Evolutionary conservation across 2,888 invertebrate genomes (phyloP), one percentile per base, ranked within the genome.

Genomic region (Oligia strigilis): DNA sequence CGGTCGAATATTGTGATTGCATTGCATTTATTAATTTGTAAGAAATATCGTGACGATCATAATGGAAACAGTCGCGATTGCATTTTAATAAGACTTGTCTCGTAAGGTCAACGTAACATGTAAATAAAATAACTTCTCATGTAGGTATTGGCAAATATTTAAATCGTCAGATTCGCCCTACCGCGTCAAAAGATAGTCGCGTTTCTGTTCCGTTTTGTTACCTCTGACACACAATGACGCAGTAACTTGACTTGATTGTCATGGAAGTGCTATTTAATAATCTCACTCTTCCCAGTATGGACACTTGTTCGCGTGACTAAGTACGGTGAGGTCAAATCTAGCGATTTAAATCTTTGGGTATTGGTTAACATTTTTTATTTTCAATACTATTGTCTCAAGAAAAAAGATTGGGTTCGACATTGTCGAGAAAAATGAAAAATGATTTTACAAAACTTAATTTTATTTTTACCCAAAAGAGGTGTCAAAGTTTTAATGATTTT

Each of bases 11-110:
- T 62, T 4, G 60, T 71, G 62, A 14, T 64, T 72, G 71, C n/a
- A 86, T 77, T 78, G 78, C 83, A 86, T 86, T 86, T 84, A 69
- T 77, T 82, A 66, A 43, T 83, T 77, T 74, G 2, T 73, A 77
- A 72, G 72, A 55, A 71, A 60, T 62, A 36, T 74, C n/a, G 66
- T 46, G 36, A 60, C 62, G 13, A 81, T 60, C 19, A 5, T n/a
- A 43, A 43, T 49, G 40, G 11, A 82, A 64, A 71, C 36, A 69
- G 14, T 58, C 17, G 76, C 14, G 17, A 65, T 72, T 64, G 60
- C 79, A 82, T 83, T 83, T 36, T 83, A 67, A 52, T 72, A 83
- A 72, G 69, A 83, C 72, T 77, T 40, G 40, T 71, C 36, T 72
- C 69, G 40, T 75, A 77, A 64, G 71, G 74, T 65, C 84, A 83